phyloP scores from a whole-genome alignment of 2,797 vertebrate genomes.

The Phrynocephalus vlangalii region DNA sequence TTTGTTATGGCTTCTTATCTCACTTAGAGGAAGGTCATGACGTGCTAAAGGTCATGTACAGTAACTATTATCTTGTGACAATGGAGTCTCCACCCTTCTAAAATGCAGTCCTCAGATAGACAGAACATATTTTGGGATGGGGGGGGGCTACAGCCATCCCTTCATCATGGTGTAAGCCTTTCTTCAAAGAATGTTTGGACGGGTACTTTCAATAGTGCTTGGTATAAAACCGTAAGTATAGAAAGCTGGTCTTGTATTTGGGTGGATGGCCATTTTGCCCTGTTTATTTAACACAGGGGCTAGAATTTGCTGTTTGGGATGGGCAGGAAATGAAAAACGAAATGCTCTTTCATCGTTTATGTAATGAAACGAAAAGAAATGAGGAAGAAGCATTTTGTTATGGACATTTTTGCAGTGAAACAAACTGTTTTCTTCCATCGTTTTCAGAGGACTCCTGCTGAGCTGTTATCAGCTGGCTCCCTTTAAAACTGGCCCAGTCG shows the following conservation, averaged over 20 bases:
- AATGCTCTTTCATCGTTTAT: no score
- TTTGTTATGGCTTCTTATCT: constrained; percentile 78
- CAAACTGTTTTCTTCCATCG: no score
- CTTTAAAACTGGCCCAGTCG: no score
- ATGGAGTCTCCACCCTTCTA: constrained; percentile 56
- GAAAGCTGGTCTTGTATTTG: neutral
- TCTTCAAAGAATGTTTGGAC: neutral
- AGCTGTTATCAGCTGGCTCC: no score
- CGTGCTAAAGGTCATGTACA: constrained; percentile 74
- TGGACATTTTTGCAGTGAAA: no score
- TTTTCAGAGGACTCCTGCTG: no score
- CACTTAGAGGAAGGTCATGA: constrained; percentile 71
- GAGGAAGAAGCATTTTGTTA: no score
- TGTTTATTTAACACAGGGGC: neutral
- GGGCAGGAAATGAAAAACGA: no score
- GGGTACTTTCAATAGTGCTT: neutral
- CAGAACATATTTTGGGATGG: constrained; percentile 19
- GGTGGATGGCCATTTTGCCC: neutral
- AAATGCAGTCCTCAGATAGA: constrained; percentile 64
- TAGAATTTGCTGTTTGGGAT: neutral
- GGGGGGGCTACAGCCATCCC: neutral
- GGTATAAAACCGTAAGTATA: neutral
- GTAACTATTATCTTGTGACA: constrained; percentile 67
- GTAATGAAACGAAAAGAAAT: no score
- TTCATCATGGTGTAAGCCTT: neutral